Evolutionary conservation across 23 tunicate genomes (phyloP), one percentile per base, ranked within the genome.

Genomic region (Phallusia fumigata): DNA sequence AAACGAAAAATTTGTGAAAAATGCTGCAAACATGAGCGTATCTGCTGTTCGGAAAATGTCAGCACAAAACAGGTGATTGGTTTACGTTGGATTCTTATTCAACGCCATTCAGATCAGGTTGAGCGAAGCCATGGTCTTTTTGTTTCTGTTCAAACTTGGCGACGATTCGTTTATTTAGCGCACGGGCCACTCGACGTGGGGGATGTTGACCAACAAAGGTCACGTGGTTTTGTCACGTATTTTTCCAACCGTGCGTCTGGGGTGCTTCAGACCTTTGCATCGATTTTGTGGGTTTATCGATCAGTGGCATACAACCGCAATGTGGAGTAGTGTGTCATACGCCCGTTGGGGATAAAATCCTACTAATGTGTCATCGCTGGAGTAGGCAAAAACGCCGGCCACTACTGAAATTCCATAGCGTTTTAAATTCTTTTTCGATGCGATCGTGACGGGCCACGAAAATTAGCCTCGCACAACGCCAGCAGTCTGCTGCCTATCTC

Each of bases 131-230:
- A 40, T 40, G 10, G 5, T 40, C 8, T 40, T 3, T 40, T 40
- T 40, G 8, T 3, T 40, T 40, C 47, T 40, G 47, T 40, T 3
- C 47, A 40, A 40, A 40, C 47, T 10, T 40, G 10, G 47, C 47
- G 28, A 58, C 11, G 69, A 58, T 21, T 58, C 5, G 69, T 58
- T 58, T 58, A 58, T 58, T 58, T 58, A 58, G 69, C 28, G 69
- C 26, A 24, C 69, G 26, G 28, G 69, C 69, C 69, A 58, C 69
- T 58, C 69, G 69, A 58, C 69, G 69, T 58, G 69, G 69, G 69
- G 69, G 69, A 13, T 58, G 69, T 58, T 58, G 69, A 58, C 69
- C 69, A 58, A 58, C 69, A 58, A 21, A 21, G 69, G 69, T 58
- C 69, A 58, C 69, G 69, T 58, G 69, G 28, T 58, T 24, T 58